Percentiles rank a stretch among this genome's conserved stretches.
These are phyloP conservation scores for Buceros bicornis DNA, from an alignment of 2,797 vertebrate genomes.

Conservation along the genomic window DNA sequence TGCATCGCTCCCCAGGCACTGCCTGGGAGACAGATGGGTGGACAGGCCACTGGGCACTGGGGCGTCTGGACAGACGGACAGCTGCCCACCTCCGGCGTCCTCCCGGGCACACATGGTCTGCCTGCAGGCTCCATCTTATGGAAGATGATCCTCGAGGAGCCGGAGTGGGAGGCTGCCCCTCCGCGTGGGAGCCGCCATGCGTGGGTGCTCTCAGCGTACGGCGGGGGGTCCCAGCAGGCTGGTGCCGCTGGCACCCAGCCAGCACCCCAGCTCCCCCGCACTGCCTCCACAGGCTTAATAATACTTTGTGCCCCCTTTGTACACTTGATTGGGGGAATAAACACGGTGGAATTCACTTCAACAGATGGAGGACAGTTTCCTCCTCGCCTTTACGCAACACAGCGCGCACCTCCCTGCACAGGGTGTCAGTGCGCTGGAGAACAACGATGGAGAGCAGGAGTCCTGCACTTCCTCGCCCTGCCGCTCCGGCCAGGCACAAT, in stretches of 20 bases:
- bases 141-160: background rate
- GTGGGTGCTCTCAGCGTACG: rapidly evolving
- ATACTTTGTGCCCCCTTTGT: rapidly evolving
- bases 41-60: background rate
- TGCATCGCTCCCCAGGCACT: rapidly evolving
- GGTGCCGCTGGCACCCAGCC: background rate
- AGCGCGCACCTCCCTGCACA: rapidly evolving
- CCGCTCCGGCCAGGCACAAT: background rate
- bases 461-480: rapidly evolving
- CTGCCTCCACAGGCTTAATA: rapidly evolving
- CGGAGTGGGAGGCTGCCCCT: background rate
- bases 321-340: background rate
- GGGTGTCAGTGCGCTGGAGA: background rate
- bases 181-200: rapidly evolving
- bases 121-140: constrained; percentile 65
- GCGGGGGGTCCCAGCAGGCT: rapidly evolving
- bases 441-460: rapidly evolving
- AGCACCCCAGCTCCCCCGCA: rapidly evolving
- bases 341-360: background rate
- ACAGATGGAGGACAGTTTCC: constrained; percentile 13
- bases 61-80: background rate
- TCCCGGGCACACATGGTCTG: background rate
- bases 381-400: background rate
- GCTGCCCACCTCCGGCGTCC: rapidly evolving
- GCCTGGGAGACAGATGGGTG: background rate